These are phyloP conservation scores for Erpobdella octoculata DNA, from an alignment of 2,888 invertebrate species.

Conservation along the genomic window DNA sequence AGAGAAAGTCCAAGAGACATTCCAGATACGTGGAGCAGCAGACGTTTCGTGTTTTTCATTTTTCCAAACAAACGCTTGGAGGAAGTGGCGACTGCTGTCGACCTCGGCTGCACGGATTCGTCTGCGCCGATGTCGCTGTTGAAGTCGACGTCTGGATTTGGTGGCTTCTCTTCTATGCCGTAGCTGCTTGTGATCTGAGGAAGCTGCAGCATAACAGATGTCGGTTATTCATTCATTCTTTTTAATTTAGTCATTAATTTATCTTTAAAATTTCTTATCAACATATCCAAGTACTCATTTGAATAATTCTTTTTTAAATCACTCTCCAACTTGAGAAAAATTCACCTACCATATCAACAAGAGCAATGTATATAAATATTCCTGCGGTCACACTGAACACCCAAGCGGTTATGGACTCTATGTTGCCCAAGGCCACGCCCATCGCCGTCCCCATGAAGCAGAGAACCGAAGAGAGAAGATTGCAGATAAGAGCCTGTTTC, in stretches of 20 bases:
- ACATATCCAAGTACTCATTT: too few relatives aligned
- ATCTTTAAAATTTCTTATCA: too few relatives aligned
- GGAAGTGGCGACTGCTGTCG: slow-evolving; percentile 57
- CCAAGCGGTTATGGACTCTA: slow-evolving; percentile 74
- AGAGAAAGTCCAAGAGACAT: slow-evolving; percentile 71
- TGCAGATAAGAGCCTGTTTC: slow-evolving; percentile 80
- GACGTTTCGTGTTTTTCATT: slow-evolving; percentile 42
- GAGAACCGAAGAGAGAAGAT: slow-evolving; percentile 75
- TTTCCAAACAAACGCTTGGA: background rate
- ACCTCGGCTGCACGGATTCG: slow-evolving; percentile 46
- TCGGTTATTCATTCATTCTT: too few relatives aligned
- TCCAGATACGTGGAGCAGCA: slow-evolving; percentile 72
- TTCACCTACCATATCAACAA: slow-evolving; percentile 87
- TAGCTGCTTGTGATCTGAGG: slow-evolving; percentile 65
- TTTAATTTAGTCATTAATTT: too few relatives aligned
- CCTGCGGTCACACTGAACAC: slow-evolving; percentile 85
- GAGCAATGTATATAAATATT: slow-evolving; percentile 86
- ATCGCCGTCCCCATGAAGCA: slow-evolving; percentile 81
- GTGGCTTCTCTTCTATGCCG: slow-evolving; percentile 32
- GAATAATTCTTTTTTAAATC: background rate
- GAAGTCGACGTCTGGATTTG: background rate
- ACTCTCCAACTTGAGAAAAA: too few relatives aligned
- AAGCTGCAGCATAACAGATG: slow-evolving; percentile 58
- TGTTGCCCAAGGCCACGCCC: slow-evolving; percentile 73
- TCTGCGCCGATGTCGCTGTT: background rate